phyloP scores from a whole-genome alignment of 2,888 invertebrate genomes.

The Drosophila diplacantha region DNA sequence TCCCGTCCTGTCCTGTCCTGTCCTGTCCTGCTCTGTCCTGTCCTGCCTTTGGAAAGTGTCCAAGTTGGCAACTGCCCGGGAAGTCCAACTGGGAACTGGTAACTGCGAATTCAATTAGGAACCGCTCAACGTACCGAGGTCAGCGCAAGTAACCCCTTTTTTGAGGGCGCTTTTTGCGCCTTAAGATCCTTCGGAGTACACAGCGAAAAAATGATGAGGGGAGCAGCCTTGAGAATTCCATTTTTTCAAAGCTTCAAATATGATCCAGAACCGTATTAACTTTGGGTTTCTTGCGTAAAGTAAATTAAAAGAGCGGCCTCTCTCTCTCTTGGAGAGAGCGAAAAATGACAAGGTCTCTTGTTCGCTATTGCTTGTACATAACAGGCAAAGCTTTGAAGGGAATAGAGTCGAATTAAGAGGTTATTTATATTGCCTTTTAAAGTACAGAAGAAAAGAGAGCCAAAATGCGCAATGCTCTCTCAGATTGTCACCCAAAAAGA shows the following conservation, averaged over 20 bases:
- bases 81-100: constrained; percentile 24
- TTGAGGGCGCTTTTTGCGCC: constrained; percentile 3
- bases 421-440: background rate
- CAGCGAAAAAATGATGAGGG: background rate
- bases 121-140: constrained; percentile 26
- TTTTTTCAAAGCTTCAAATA: background rate
- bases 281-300: too few relatives aligned
- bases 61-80: constrained; percentile 19
- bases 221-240: too few relatives aligned
- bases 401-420: background rate
- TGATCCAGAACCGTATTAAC: background rate
- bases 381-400: background rate
- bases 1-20: background rate
- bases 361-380: background rate
- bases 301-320: background rate
- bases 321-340: background rate
- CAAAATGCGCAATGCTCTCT: background rate
- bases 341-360: background rate
- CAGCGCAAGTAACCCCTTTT: constrained; percentile 15
- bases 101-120: constrained; percentile 35
- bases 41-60: constrained; percentile 29
- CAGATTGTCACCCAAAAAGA: background rate
- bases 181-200: background rate
- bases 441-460: background rate
- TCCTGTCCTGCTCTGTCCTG: background rate